Conservation (phyloP, 2,113 vertebrate species). For the Onychorhynchus coronatus region DNA sequence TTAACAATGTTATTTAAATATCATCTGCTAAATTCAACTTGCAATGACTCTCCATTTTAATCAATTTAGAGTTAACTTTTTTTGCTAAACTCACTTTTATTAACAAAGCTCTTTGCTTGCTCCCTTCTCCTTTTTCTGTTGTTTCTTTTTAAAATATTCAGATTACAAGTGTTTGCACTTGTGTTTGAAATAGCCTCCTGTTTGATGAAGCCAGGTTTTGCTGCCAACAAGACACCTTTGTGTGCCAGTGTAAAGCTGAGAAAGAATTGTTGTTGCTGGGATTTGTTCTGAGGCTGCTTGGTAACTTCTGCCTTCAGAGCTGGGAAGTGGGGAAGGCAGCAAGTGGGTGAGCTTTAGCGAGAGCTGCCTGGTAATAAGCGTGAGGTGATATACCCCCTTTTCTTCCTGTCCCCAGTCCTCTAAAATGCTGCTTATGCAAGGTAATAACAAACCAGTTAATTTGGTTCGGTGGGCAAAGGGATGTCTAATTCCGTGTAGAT, state of each 20-base stretch:
- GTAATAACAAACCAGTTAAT: conserved; percentile 30
- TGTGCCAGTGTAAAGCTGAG: not conserved
- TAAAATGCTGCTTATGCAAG: not conserved
- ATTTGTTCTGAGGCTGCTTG: conserved; percentile 2
- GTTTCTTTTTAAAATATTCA: conserved; percentile 1
- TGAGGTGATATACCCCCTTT: not conserved
- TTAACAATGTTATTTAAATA: conserved; percentile 28
- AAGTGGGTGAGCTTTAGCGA: not conserved
- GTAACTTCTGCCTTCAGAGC: not conserved
- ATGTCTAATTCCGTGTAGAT: conserved; percentile 39
- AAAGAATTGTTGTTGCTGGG: not conserved
- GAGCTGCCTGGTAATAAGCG: not conserved
- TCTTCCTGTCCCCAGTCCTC: not conserved
- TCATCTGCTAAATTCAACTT: conserved; percentile 36
- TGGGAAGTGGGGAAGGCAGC: not conserved
- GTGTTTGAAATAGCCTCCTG: not conserved
- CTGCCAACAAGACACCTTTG: not conserved
- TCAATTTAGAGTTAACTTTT: not conserved
- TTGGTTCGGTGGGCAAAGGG: conserved; percentile 35
- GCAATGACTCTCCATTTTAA: not conserved
- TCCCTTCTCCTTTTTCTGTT: not conserved
- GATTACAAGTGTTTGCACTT: not conserved
- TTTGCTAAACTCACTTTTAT: not conserved
- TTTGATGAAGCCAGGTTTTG: not conserved
- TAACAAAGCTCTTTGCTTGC: not conserved